Evolutionary conservation across 2,113 vertebrate genomes (phyloP).

Genomic region (Pomatorhinus ruficollis): DNA sequence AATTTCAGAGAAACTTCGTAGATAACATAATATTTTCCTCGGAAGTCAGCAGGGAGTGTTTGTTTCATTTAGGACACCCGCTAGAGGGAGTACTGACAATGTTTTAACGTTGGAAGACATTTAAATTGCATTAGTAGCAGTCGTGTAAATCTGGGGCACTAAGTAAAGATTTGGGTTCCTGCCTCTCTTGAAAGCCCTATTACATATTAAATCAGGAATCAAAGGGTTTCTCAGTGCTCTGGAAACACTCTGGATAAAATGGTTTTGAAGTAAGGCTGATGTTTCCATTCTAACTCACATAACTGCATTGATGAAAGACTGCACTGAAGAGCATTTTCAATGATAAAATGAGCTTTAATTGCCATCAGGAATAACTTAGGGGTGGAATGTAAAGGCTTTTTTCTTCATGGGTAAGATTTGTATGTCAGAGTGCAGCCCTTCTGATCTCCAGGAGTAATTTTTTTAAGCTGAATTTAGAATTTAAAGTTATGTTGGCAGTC

Average conservation of each 20-base stretch:
- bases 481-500: not conserved
- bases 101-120: not conserved
- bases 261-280: not conserved
- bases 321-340: not conserved
- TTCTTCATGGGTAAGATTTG: not conserved
- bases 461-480: not conserved
- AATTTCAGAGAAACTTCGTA: not conserved
- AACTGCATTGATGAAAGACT: not conserved
- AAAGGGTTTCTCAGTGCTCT: not conserved
- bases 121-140: not conserved
- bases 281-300: not conserved
- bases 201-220: not conserved
- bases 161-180: not conserved
- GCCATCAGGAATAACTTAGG: not conserved
- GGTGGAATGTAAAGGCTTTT: not conserved
- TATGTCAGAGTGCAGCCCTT: not conserved
- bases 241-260: not conserved
- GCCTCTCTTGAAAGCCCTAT: not conserved
- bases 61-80: not conserved
- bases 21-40: not conserved
- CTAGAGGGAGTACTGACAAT: slow-evolving; percentile 44
- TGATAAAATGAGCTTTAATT: not conserved
- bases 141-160: not conserved
- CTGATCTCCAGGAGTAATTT: not conserved
- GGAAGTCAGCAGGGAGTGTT: not conserved